phyloP scores from a whole-genome alignment of 2,113 vertebrate genomes.

The Pycnonotus jocosus region DNA sequence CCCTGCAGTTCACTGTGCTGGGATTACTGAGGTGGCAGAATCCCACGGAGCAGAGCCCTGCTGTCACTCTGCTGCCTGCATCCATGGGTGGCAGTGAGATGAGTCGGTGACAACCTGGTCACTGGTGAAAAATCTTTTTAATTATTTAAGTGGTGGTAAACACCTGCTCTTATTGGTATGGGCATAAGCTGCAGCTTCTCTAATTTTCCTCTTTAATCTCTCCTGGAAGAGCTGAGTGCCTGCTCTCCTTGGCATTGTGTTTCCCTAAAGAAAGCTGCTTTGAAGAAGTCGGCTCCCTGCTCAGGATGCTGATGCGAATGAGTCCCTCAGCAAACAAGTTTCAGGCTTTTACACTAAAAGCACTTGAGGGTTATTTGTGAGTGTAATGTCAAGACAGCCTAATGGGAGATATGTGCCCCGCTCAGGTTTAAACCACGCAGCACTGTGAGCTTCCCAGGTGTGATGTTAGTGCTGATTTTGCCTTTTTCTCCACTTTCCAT shows the following conservation, averaged over 20 bases:
- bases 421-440: not conserved
- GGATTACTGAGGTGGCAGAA: not conserved
- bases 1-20: not conserved
- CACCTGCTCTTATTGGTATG: constrained; percentile 39
- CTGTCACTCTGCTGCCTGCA: not conserved
- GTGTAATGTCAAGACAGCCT: constrained; percentile 3
- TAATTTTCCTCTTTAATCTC: constrained; percentile 63
- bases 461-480: not conserved
- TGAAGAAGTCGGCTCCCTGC: constrained; percentile 29
- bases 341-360: constrained; percentile 58
- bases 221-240: constrained; percentile 35
- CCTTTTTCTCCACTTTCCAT: not conserved
- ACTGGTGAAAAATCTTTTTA: constrained; percentile 59
- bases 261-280: constrained; percentile 57
- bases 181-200: constrained; percentile 49
- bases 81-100: not conserved
- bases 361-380: constrained; percentile 38
- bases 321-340: constrained; percentile 50
- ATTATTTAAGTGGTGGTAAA: constrained; percentile 53
- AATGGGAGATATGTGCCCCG: not conserved
- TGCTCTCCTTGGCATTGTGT: constrained; percentile 36
- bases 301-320: not conserved
- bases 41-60: not conserved
- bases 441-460: not conserved
- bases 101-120: constrained; percentile 24